phyloP scores from a whole-genome alignment of 2,888 invertebrate species.

The Bimastos eiseni region DNA sequence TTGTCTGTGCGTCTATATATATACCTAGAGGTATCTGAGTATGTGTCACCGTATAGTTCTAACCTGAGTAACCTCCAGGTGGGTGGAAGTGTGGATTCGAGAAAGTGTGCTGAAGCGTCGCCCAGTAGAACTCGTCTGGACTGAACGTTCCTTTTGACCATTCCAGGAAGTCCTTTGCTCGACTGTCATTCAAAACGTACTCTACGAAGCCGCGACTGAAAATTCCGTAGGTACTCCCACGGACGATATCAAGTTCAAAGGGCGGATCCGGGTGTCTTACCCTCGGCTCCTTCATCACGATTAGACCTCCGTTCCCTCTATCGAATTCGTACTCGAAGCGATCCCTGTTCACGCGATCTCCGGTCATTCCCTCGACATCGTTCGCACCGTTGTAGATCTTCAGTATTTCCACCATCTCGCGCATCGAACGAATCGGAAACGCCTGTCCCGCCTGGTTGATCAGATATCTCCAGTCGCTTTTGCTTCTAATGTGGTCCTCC shows the following conservation, averaged over 20 bases:
- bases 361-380: constrained; percentile 58
- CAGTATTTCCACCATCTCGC: constrained; percentile 58
- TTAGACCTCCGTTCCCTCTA: constrained; percentile 33
- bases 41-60: background rate
- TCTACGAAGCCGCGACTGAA: constrained; percentile 57
- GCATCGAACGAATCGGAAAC: constrained; percentile 58
- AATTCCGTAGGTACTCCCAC: constrained; percentile 59
- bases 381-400: constrained; percentile 59
- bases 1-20: background rate
- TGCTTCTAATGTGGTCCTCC: constrained; percentile 49
- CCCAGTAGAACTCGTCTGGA: constrained; percentile 61
- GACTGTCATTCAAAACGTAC: constrained; percentile 50
- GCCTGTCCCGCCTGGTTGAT: constrained; percentile 59
- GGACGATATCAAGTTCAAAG: constrained; percentile 49
- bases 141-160: constrained; percentile 56
- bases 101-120: constrained; percentile 54
- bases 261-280: constrained; percentile 45
- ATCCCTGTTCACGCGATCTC: constrained; percentile 44
- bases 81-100: constrained; percentile 51
- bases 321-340: constrained; percentile 29
- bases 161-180: constrained; percentile 51
- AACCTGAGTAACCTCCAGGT: constrained; percentile 57
- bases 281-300: constrained; percentile 46
- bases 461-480: constrained; percentile 57
- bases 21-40: background rate